Evolutionary conservation across 2,888 invertebrate genomes (phyloP).

Genomic region (Torymus aiolomorphi): DNA sequence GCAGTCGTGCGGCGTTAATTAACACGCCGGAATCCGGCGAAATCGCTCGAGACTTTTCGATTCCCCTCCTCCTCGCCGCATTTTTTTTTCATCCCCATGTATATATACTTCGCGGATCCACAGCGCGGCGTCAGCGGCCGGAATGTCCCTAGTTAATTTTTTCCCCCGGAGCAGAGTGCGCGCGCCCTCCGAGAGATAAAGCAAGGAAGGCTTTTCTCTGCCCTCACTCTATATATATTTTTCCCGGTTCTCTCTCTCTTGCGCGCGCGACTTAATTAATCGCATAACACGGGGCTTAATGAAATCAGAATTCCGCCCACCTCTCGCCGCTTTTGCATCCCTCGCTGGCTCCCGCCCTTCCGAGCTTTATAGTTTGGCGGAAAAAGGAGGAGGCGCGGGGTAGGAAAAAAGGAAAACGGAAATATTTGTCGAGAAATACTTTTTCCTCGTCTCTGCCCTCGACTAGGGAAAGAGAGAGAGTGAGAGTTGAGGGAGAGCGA

Average conservation of each 20-base stretch:
- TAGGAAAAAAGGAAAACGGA: slow-evolving; percentile 65
- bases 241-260: slow-evolving; percentile 27
- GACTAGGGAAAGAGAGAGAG: too few relatives aligned
- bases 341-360: background rate
- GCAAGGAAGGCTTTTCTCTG: slow-evolving; percentile 38
- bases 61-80: slow-evolving; percentile 20
- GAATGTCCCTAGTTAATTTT: slow-evolving; percentile 72
- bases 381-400: background rate
- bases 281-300: slow-evolving; percentile 76
- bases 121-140: slow-evolving; percentile 54
- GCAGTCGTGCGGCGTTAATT: slow-evolving; percentile 33
- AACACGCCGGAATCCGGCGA: slow-evolving; percentile 45
- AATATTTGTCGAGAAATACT: slow-evolving; percentile 73
- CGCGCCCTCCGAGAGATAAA: slow-evolving; percentile 24
- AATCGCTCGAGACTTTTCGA: slow-evolving; percentile 46
- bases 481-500: background rate
- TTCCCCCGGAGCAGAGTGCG: slow-evolving; percentile 37
- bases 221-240: slow-evolving; percentile 44
- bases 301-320: slow-evolving; percentile 74
- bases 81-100: slow-evolving; percentile 22
- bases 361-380: slow-evolving; percentile 47
- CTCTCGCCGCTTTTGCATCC: slow-evolving; percentile 40
- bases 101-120: slow-evolving; percentile 38
- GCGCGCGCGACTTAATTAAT: slow-evolving; percentile 74
- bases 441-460: slow-evolving; percentile 60